These are phyloP conservation scores for Tipula lateralis DNA, from an alignment of 2,888 invertebrate species.

Conservation along the genomic window DNA sequence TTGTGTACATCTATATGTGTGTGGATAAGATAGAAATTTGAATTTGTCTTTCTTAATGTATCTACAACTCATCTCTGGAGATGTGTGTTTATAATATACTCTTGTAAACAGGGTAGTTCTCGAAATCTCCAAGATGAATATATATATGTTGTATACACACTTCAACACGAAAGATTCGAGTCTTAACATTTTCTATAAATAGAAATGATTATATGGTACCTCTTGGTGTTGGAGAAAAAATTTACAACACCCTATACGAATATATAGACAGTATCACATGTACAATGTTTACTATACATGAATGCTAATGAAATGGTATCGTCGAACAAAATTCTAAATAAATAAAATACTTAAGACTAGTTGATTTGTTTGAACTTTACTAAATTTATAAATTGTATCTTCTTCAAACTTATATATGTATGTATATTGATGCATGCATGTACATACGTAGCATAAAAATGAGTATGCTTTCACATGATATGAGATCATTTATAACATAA, in stretches of 20 bases:
- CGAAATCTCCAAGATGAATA: too few species aligned
- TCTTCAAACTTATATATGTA: neutral
- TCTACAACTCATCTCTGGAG: neutral
- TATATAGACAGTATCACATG: neutral
- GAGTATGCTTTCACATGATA: neutral
- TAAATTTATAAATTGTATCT: neutral
- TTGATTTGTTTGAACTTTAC: neutral
- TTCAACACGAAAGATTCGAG: too few species aligned
- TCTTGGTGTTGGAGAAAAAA: too few species aligned
- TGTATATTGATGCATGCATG: neutral
- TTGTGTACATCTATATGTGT: neutral
- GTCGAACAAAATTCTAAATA: constrained; percentile 4
- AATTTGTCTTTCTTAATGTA: neutral
- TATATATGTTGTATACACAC: neutral
- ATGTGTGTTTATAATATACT: neutral
- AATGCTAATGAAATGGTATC: neutral
- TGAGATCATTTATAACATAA: neutral
- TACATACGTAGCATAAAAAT: neutral
- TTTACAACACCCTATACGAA: too few species aligned
- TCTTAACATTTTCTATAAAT: too few species aligned
- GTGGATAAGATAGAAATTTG: neutral
- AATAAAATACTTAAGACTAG: neutral
- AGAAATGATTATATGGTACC: too few species aligned
- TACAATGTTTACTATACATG: neutral
- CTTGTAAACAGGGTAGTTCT: too few species aligned